Base-by-base conservation (phyloP, 2,888 invertebrate genomes). In the Nipponacmea schrenckii region DNA sequence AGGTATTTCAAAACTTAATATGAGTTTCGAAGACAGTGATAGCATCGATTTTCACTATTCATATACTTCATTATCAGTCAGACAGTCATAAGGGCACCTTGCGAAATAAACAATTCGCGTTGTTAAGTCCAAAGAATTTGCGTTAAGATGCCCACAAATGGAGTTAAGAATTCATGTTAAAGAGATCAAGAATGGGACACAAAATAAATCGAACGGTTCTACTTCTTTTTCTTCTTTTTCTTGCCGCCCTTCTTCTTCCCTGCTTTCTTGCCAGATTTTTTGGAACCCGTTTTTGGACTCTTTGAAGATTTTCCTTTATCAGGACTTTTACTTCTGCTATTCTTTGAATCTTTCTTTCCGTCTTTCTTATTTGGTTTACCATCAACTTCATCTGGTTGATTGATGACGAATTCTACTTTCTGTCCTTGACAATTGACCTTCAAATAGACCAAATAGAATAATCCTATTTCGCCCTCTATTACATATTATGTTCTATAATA, bases 341-440 rank as follows among this genome's bases (percentile, higher is more conserved):
- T 71, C 17, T 73, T 70, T 1, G 67, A 31, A 1, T 75, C 74
- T 8, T 74, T 71, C 12, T 69, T 62, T 44, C 80, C 79, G 45
- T 79, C 75, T 67, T 79, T 79, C 45, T 78, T 78, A 17, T 75
- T 74, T 8, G 74, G 74, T 27, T 79, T 81, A 0, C 77, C 81
- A 8, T 83, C 83, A 10, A 74, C 75, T 12, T 69, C 72, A 24
- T 76, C 72, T 4, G 79, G 80, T 14, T 76, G 75, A 12, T 79
- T 74, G 0, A 81, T 79, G 5, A 83, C 81, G 63, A 82, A 85
- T 70, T 87, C 86, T 14, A 87, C 86, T 66, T 83, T 77, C 64
- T 83, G 80, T 3, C 87, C 87, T 77, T 85, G 86, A 69, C 87
- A 87, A n/a, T 79, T 80, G 72, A 76, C 77, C 87, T 86, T 78